A percentile compares a stretch with the other conserved stretches of the same genome.
These are phyloP conservation scores for Halichondria panicea DNA, from an alignment of 37 sponge, comb jelly and placozoan genomes.

Conservation along the genomic window DNA sequence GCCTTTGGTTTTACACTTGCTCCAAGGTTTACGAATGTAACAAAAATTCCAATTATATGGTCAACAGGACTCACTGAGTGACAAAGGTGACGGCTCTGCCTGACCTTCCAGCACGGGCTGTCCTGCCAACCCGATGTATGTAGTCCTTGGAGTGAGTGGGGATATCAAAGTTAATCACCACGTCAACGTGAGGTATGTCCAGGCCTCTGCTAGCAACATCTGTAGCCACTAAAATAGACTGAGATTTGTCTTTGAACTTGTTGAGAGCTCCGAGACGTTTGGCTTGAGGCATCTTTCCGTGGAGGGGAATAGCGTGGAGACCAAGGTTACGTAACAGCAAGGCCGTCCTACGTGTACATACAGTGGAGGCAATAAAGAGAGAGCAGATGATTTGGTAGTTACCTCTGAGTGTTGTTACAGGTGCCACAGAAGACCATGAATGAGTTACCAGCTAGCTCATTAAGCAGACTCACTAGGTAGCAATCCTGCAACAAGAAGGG, in stretches of 20 bases:
- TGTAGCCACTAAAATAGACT: slow-evolving; percentile 91
- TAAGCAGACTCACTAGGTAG: slow-evolving; percentile 94
- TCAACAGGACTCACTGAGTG: slow-evolving; percentile 85
- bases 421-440: slow-evolving; percentile 99
- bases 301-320: slow-evolving; percentile 90
- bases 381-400: not conserved
- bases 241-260: slow-evolving; percentile 89
- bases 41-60: not conserved
- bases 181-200: slow-evolving; percentile 99
- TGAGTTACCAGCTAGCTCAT: slow-evolving; percentile 97
- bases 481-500: slow-evolving; percentile 66
- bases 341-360: slow-evolving; percentile 56
- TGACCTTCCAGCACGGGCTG: slow-evolving; percentile 94
- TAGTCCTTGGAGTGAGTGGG: slow-evolving; percentile 99
- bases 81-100: slow-evolving; percentile 95
- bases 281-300: slow-evolving; percentile 90
- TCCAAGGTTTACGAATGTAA: not conserved
- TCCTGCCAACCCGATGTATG: slow-evolving; percentile 97
- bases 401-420: slow-evolving; percentile 93
- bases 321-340: slow-evolving; percentile 91
- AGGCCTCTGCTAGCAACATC: slow-evolving; percentile 99
- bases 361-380: not conserved
- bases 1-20: not conserved
- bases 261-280: slow-evolving; percentile 96
- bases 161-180: slow-evolving; percentile 97